These are phyloP conservation scores for Corella eumyota DNA, from an alignment of 23 tunicate genomes.

Conservation along the genomic window DNA sequence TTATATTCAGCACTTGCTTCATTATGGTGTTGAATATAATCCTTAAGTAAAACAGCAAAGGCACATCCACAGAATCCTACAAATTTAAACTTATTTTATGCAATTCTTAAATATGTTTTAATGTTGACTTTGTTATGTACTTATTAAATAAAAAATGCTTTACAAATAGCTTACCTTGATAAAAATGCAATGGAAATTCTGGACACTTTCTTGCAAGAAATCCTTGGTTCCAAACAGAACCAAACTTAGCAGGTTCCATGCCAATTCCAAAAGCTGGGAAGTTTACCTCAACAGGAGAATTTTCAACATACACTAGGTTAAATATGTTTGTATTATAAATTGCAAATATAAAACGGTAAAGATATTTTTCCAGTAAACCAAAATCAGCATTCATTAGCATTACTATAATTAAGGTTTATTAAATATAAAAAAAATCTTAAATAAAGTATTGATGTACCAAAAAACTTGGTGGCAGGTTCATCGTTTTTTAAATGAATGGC, in stretches of 20 bases:
- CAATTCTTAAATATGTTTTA: too few species aligned
- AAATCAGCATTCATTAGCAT: too few species aligned
- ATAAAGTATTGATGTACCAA: too few species aligned
- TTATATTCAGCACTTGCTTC: not conserved
- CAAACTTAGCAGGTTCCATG: constrained; percentile 18
- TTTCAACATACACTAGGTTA: constrained; percentile 58
- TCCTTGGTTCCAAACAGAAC: constrained; percentile 52
- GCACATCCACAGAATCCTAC: not conserved
- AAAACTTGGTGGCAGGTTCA: constrained; percentile 23
- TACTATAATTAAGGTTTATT: too few species aligned
- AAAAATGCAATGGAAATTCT: constrained; percentile 44
- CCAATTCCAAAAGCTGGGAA: constrained; percentile 65
- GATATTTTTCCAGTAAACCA: too few species aligned
- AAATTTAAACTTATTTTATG: too few species aligned
- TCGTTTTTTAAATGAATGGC: constrained; percentile 54
- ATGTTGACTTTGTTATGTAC: too few species aligned
- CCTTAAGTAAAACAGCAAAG: not conserved
- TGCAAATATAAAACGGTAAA: too few species aligned
- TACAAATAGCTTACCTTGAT: too few species aligned
- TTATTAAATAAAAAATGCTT: too few species aligned
- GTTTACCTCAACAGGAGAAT: constrained; percentile 47
- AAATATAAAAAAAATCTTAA: too few species aligned
- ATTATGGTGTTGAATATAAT: not conserved
- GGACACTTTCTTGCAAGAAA: constrained; percentile 22
- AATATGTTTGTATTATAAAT: too few species aligned